Conservation (phyloP, 92 coral and sea anemone species). For the Pocillopora meandrina region DNA sequence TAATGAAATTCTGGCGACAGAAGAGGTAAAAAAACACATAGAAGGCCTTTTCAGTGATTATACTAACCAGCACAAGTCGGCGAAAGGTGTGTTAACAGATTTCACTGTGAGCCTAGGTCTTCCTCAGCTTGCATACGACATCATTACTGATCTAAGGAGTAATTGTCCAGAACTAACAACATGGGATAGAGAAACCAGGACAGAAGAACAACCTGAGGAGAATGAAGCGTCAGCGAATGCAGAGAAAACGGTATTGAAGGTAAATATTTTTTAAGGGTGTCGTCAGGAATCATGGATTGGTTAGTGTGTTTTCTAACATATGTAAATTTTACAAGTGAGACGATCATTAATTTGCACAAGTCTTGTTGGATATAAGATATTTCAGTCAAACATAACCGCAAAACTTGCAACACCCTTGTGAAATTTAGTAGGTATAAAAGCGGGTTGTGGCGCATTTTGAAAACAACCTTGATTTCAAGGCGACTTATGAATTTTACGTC, state of each 20-base stretch:
- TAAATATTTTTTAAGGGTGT: too few relatives aligned
- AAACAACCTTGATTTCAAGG: too few relatives aligned
- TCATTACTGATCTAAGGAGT: constrained; percentile 9
- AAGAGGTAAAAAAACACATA: not conserved
- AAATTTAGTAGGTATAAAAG: too few relatives aligned
- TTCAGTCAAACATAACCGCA: too few relatives aligned
- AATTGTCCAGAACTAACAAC: constrained; percentile 20
- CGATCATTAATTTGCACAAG: too few relatives aligned
- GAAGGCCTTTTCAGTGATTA: not conserved
- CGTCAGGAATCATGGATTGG: too few relatives aligned
- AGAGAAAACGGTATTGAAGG: not conserved
- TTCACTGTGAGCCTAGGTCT: constrained; percentile 30
- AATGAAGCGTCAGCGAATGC: not conserved
- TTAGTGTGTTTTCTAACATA: too few relatives aligned
- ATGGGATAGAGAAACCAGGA: constrained; percentile 29
- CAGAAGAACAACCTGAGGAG: not conserved
- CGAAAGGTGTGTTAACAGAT: not conserved
- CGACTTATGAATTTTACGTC: too few relatives aligned
- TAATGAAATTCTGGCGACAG: not conserved
- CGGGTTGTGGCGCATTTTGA: too few relatives aligned
- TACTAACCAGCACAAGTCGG: not conserved
- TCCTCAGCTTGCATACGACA: constrained; percentile 34
- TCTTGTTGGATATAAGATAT: too few relatives aligned
- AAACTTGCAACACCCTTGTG: too few relatives aligned
- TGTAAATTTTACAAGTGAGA: too few relatives aligned